Percentiles rank a stretch among this genome's conserved stretches.
Conservation (phyloP, 2,113 vertebrate genomes). For the Casuarius casuarius region DNA sequence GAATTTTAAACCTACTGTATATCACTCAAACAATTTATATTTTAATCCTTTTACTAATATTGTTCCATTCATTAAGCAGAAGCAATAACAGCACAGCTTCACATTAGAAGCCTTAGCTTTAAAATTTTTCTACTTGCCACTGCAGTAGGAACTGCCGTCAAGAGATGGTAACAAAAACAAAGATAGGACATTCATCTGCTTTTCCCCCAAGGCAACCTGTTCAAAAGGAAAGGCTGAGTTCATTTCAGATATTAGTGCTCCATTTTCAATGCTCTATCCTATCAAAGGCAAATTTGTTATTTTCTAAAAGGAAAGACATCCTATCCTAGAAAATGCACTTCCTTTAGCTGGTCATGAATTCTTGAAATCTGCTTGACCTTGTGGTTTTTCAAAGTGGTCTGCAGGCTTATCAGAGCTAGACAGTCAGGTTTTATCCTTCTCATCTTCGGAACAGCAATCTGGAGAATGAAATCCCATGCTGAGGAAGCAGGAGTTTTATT, state of each 20-base stretch:
- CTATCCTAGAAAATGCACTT: background rate
- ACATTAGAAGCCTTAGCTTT: background rate
- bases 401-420: background rate
- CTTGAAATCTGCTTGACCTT: background rate
- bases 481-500: background rate
- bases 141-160: background rate
- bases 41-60: background rate
- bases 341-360: background rate
- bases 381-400: background rate
- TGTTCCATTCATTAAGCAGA: background rate
- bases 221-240: background rate
- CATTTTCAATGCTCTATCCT: background rate
- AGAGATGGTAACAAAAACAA: background rate
- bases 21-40: background rate
- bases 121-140: background rate
- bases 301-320: background rate
- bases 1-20: fast-evolving
- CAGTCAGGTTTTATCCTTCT: background rate
- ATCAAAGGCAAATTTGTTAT: background rate
- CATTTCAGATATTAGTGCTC: background rate
- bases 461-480: background rate
- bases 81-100: background rate
- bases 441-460: background rate
- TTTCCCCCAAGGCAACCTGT: background rate
- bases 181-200: background rate